Conservation (phyloP, 2,888 invertebrate genomes). For the Ennomos quercinarius region DNA sequence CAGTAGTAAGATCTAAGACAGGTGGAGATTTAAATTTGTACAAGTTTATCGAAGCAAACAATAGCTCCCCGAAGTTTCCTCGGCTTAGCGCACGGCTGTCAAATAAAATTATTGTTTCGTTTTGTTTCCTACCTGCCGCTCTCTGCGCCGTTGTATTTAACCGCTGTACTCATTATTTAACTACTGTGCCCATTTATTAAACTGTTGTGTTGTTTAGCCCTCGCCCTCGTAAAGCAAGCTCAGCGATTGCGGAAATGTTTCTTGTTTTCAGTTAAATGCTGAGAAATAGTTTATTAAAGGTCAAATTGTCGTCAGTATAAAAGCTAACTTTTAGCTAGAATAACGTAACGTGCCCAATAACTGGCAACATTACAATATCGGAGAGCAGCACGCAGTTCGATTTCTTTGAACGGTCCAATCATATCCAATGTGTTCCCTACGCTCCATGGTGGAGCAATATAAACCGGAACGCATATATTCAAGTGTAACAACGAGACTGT, state of each 20-base stretch:
- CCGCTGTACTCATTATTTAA: conserved; percentile 12
- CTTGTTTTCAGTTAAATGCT: no score
- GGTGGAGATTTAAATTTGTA: conserved; percentile 17
- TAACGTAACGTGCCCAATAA: no score
- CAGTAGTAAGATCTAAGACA: conserved; percentile 17
- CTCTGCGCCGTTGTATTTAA: conserved; percentile 1
- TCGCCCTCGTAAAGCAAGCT: no score
- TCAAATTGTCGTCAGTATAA: no score
- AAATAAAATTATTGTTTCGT: conserved; percentile 47
- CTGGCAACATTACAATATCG: no score
- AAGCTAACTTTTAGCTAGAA: no score
- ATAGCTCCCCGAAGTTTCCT: conserved; percentile 30
- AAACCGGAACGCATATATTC: no score
- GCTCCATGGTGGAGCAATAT: no score
- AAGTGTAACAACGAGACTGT: no score
- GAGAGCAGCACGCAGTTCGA: not conserved
- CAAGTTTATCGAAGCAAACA: conserved; percentile 29
- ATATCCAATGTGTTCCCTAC: not conserved
- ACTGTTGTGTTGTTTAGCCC: no score
- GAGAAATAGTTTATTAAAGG: no score
- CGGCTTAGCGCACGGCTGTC: conserved; percentile 39
- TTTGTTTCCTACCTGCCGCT: conserved; percentile 20
- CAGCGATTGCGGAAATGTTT: no score
- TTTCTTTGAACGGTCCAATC: not conserved
- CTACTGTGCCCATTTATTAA: conserved; percentile 5